Conservation (phyloP, 2,113 vertebrate genomes). For the Melanerpes formicivorus region DNA sequence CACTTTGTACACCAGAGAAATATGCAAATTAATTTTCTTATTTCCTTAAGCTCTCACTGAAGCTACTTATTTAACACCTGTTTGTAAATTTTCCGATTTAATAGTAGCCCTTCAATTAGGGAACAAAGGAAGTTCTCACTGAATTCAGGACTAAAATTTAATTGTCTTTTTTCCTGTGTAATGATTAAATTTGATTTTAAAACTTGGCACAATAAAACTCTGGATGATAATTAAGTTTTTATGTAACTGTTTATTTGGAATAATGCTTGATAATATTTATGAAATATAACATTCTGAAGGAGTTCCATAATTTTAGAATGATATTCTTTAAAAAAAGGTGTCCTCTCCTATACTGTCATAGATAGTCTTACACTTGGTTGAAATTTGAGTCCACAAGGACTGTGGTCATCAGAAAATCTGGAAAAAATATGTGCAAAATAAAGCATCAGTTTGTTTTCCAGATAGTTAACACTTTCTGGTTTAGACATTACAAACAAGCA, state of each 20-base stretch:
- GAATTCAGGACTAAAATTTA: background rate
- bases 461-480: background rate
- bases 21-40: constrained; percentile 9
- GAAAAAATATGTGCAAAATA: background rate
- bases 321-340: background rate
- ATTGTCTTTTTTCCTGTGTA: background rate
- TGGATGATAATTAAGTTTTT: background rate
- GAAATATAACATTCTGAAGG: background rate
- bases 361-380: background rate
- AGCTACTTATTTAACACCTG: background rate
- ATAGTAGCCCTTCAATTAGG: background rate
- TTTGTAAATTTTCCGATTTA: background rate
- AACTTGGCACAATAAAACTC: background rate
- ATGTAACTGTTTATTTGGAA: background rate
- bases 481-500: constrained; percentile 8
- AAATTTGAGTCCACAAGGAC: background rate
- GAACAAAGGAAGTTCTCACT: background rate
- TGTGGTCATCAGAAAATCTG: background rate
- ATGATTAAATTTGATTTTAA: background rate
- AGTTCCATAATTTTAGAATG: background rate
- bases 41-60: background rate
- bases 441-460: background rate
- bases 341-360: background rate
- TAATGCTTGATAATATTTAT: background rate
- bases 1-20: constrained; percentile 1